Base-by-base conservation (phyloP, 2,113 vertebrate species). In the Collichthys lucidus region DNA sequence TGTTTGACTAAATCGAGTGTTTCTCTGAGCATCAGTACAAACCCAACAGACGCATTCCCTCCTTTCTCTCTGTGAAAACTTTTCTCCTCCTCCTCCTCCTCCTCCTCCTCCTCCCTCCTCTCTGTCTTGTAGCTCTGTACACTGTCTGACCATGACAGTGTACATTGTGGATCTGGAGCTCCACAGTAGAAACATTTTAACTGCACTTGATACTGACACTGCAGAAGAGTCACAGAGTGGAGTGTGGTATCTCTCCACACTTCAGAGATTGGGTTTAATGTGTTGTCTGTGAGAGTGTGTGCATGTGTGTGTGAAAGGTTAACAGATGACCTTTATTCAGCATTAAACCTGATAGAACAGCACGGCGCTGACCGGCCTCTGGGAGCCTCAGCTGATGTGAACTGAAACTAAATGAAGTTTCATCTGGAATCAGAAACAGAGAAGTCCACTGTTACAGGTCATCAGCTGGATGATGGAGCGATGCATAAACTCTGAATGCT, bases 341-440 rank as follows among this genome's bases (percentile, higher is more conserved):
- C 56, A 73, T 47, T 56, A 56, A 35, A 53, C 20, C 3, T 60
- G 11, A 72, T 2, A n/a, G 40, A 60, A 31, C 16, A 59, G 29
- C 55, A 20, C 22, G 19, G 20, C 1, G 9, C n/a, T 64, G 40
- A 24, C 40, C 11, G 49, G 12, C 50, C 50, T 68, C 19, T 68
- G 50, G 61, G 50, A 42, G 66, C 68, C 69, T 61, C 44, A 35
- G 70, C 56, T 49, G 16, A 26, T 47, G 42, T 26, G 69, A 59
- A 72, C 40, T 26, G 44, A 50, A 35, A 31, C 55, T 47, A 29
- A 59, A 70, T 42, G 20, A 55, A 47, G 26, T 11, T 26, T 3
- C 0, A 29, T 29, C 24, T 31, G 26, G 4, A 22, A 35, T 53
- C 66, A 44, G 14, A 70, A 44, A 70, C 26, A 19, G 59, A 19